Evolutionary conservation across 2,797 vertebrate species (phyloP).

Genomic region (Saguinus oedipus): DNA sequence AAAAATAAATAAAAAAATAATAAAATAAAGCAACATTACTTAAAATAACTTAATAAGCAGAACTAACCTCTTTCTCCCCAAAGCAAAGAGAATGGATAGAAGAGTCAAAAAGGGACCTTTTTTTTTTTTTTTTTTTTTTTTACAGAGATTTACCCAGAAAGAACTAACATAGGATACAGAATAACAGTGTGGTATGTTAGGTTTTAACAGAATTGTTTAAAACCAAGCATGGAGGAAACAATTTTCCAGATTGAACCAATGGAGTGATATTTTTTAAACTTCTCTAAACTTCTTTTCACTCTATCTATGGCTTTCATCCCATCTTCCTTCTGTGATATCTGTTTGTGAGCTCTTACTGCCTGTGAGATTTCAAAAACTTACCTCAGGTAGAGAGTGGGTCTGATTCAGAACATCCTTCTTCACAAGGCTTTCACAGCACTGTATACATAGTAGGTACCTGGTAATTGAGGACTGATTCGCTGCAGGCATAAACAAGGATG

Average conservation of each 20-base stretch:
- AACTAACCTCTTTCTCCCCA: not conserved
- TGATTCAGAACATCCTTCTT: not conserved
- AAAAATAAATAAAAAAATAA: not conserved
- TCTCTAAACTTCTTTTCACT: not conserved
- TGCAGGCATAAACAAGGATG: not conserved
- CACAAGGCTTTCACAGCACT: not conserved
- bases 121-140: not conserved
- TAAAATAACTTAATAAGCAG: not conserved
- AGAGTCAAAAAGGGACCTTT: not conserved
- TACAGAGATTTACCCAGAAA: not conserved
- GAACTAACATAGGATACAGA: not conserved
- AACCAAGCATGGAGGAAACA: not conserved
- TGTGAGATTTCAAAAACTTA: not conserved
- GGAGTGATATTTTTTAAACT: not conserved
- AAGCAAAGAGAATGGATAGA: not conserved
- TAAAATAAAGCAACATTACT: not conserved
- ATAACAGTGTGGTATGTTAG: not conserved
- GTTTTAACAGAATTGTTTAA: slow-evolving; percentile 43
- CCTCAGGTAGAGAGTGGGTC: not conserved
- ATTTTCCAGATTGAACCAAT: not conserved
- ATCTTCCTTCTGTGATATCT: not conserved
- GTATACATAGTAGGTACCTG: not conserved
- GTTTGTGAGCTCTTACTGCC: not conserved
- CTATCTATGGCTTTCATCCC: not conserved
- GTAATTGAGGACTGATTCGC: not conserved